phyloP scores from a whole-genome alignment of 2,113 vertebrate genomes.

The Nothobranchius furzeri region DNA sequence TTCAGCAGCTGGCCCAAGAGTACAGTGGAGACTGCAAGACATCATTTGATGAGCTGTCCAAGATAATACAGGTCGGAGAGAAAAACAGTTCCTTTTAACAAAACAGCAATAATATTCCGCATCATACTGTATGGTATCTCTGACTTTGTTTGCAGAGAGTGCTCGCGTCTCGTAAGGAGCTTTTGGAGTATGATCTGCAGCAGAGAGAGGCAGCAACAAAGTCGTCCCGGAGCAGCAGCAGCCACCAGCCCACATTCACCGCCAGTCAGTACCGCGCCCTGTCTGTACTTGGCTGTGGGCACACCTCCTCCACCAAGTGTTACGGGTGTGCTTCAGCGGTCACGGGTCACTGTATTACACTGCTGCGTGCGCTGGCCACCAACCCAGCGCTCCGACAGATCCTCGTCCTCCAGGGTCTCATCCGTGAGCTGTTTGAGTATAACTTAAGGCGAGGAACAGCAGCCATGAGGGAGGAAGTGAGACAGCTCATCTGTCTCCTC shows the following conservation, averaged over 20 bases:
- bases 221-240: slow-evolving; percentile 85
- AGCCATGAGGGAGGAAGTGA: slow-evolving; percentile 93
- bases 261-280: slow-evolving; percentile 96
- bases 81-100: background rate
- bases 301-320: slow-evolving; percentile 96
- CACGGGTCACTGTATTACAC: slow-evolving; percentile 94
- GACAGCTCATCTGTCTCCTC: slow-evolving; percentile 97
- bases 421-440: slow-evolving; percentile 96
- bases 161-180: slow-evolving; percentile 97
- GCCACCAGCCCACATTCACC: slow-evolving; percentile 92
- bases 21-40: slow-evolving; percentile 98
- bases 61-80: slow-evolving; percentile 93
- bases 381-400: slow-evolving; percentile 95
- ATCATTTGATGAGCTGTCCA: slow-evolving; percentile 97
- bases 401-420: slow-evolving; percentile 95
- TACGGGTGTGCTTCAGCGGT: slow-evolving; percentile 97
- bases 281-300: slow-evolving; percentile 93
- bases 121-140: background rate
- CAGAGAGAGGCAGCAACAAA: slow-evolving; percentile 95
- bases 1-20: slow-evolving; percentile 96
- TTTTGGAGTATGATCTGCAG: slow-evolving; percentile 96
- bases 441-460: slow-evolving; percentile 91
- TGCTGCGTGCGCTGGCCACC: slow-evolving; percentile 94
- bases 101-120: background rate
- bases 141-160: slow-evolving; percentile 86